Evolutionary conservation across 2,888 invertebrate genomes (phyloP).

Genomic region (Morpho helenor): DNA sequence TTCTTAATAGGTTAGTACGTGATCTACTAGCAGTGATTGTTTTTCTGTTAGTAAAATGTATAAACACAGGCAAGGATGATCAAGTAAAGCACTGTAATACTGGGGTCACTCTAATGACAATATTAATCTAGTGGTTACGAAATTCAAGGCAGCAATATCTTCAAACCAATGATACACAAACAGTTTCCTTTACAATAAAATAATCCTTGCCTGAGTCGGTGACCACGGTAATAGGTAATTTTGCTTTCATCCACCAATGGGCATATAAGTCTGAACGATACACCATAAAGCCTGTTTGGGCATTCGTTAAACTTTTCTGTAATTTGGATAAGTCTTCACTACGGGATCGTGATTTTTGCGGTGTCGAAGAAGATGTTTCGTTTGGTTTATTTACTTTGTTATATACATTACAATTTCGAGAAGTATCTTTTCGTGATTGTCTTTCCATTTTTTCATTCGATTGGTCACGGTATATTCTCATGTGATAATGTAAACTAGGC

Average conservation of each 20-base stretch:
- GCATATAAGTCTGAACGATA: slow-evolving; percentile 93
- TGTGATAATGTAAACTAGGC: slow-evolving; percentile 73
- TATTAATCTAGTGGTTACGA: slow-evolving; percentile 74
- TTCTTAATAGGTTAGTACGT: slow-evolving; percentile 60
- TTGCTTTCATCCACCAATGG: slow-evolving; percentile 96
- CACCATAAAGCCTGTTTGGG: slow-evolving; percentile 73
- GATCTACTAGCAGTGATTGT: slow-evolving; percentile 64
- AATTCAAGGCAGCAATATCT: slow-evolving; percentile 75
- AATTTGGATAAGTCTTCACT: slow-evolving; percentile 70
- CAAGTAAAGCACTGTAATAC: slow-evolving; percentile 79
- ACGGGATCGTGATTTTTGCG: slow-evolving; percentile 61
- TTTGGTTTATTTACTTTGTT: slow-evolving; percentile 44
- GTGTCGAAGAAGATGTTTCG: slow-evolving; percentile 36
- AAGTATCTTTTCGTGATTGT: slow-evolving; percentile 50
- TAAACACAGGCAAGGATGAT: slow-evolving; percentile 81
- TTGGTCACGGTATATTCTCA: slow-evolving; percentile 70
- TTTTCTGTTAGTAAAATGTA: slow-evolving; percentile 73
- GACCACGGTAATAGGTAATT: slow-evolving; percentile 83
- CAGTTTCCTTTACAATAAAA: slow-evolving; percentile 77
- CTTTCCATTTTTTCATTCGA: slow-evolving; percentile 43
- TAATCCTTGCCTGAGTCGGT: slow-evolving; percentile 80
- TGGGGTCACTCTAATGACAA: slow-evolving; percentile 72
- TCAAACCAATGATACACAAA: slow-evolving; percentile 77
- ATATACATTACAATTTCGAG: slow-evolving; percentile 56
- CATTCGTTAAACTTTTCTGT: slow-evolving; percentile 61